Evolutionary conservation across 2,797 vertebrate species (phyloP).

Genomic region (Alectoris magna): DNA sequence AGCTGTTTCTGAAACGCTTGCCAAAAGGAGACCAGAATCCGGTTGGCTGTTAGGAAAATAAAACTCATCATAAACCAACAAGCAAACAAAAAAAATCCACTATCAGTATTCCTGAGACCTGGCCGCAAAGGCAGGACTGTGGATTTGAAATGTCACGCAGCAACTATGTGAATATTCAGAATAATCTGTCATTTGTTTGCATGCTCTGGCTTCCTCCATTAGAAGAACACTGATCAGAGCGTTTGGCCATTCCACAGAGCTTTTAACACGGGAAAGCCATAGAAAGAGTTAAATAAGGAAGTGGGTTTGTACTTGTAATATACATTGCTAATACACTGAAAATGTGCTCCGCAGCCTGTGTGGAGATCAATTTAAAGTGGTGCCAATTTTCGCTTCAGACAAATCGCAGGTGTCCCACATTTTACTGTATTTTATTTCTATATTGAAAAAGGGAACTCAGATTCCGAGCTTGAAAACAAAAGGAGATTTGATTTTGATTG

Average conservation of each 20-base stretch:
- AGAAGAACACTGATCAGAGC: background rate
- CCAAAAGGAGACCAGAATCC: constrained; percentile 21
- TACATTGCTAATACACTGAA: background rate
- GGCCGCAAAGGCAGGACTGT: constrained; percentile 13
- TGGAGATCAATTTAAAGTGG: background rate
- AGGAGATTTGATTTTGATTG: constrained; percentile 29
- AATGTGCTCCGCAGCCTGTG: background rate
- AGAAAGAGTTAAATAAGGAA: constrained; percentile 15
- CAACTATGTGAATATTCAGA: background rate
- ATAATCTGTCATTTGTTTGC: background rate
- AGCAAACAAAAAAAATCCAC: background rate
- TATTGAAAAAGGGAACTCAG: constrained; percentile 28
- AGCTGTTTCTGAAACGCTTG: constrained; percentile 68
- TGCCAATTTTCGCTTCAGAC: background rate
- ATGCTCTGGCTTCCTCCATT: background rate
- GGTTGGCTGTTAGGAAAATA: constrained; percentile 37
- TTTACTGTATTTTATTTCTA: background rate
- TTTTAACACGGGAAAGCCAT: background rate
- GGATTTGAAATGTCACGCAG: constrained; percentile 8
- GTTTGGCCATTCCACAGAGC: background rate
- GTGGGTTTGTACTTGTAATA: background rate
- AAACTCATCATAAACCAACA: constrained; percentile 9
- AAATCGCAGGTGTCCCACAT: background rate
- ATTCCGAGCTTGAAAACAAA: constrained; percentile 16
- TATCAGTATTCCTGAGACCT: background rate